Evolutionary conservation across 2,113 vertebrate species (phyloP), one percentile per base, ranked within the genome.

Genomic region (Willisornis vidua): DNA sequence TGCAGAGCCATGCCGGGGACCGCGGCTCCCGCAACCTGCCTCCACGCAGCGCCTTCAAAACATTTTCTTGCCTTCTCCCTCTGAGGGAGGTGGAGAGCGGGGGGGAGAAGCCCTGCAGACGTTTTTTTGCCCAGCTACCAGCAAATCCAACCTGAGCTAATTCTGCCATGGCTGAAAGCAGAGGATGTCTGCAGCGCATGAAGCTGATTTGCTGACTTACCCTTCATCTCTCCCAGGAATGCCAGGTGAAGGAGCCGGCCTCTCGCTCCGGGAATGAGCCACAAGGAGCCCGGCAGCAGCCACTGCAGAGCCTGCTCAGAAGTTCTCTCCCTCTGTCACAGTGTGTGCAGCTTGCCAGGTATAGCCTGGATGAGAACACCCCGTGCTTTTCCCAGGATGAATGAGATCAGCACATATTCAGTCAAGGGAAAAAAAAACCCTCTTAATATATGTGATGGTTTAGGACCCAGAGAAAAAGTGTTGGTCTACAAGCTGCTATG

Each of bases 341-440:
- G 85, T 10, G 49, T 43, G 17, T 87, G 95, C 88, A 96, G 95
- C 95, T 95, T 93, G 96, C 89, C 94, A 96, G 96, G 96, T 96
- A 95, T 37, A 94, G 91, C 87, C 18, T 58, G 71, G 93, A 84
- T 83, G 85, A 94, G 89, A 94, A 96, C 94, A 84, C 78, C 66
- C 89, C 14, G 89, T 94, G 91, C 93, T 92, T 90, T 87, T 89
- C 94, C 91, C 85, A 75, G 57, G 91, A 93, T 97, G 94, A 94
- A 91, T 95, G 97, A 97, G 96, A 96, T 97, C 97, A 97, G 96
- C 96, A 85, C 93, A 95, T 93, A 96, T 74, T 83, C 90, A 84
- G 67, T 88, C 72, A 77, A 86, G 33, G 41, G 3, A 14, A 71
- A 65, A 74, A 73, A 66, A 41, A 48, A 48, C 13, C 35, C 58